Base-by-base conservation (phyloP, 2,888 invertebrate genomes). In the Yponomeuta malinellus region DNA sequence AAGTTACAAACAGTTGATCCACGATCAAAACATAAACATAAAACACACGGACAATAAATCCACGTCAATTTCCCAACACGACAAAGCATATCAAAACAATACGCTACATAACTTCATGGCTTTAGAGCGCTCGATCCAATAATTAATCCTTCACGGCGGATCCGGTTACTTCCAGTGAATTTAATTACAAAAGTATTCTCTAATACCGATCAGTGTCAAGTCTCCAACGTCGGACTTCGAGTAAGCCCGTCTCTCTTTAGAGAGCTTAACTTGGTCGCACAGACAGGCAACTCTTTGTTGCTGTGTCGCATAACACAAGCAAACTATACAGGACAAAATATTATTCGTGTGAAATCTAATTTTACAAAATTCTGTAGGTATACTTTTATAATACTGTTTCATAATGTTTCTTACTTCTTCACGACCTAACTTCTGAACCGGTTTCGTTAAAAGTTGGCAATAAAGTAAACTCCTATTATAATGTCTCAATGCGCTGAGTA, bases 181-280 rank as follows among this genome's bases (percentile, higher is more conserved):
- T 72, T 72, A 72, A 72, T 72, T 72, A 71, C 69, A n/a, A 69
- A 59, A 59, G 52, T 59, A 59, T 59, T 70, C 52, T 59, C 48
- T 68, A 71, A 66, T 71, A 68, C 71, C n/a, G 72, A 71, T 72
- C 69, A 72, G 69, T 71, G 72, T 71, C 72, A 72, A 70, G 43
- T 59, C 48, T 52, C 23, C 59, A 33, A 52, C 69, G 48, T 43
- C 52, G 33, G 52, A 69, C 63, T 69, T 63, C 48, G 68, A 31
- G 65, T 65, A 48, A 68, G 68, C 48, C 43, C 31, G n/a, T 69
- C 59, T 67, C 67, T 31, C 59, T 71, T 59, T 52, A 70, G 65
- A 59, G 71, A 71, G 71, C 66, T 71, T 71, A 71, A 52, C 65
- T 31, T 23, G 48, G 10, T 8, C 33, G 31, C 48, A 48, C 48